Evolutionary conservation across 2,888 invertebrate species (phyloP).

Genomic region (Apoderus coryli): DNA sequence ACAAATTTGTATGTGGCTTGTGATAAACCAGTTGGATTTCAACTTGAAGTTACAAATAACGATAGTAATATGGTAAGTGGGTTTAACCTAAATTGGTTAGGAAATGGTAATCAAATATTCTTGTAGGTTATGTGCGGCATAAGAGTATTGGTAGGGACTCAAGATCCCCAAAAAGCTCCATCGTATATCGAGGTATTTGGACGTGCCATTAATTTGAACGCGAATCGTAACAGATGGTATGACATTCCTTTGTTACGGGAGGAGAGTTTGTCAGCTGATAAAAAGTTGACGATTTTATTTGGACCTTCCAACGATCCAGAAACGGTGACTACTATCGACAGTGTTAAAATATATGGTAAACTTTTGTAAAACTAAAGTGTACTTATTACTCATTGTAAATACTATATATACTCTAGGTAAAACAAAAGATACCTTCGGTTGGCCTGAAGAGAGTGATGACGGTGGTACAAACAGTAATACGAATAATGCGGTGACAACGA

Average conservation of each 20-base stretch:
- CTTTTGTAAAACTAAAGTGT: too few species aligned
- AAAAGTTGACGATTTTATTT: slow-evolving; percentile 70
- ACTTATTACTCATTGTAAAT: too few species aligned
- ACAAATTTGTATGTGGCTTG: slow-evolving; percentile 84
- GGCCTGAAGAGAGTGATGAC: slow-evolving; percentile 93
- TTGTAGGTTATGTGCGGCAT: slow-evolving; percentile 62
- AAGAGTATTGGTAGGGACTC: slow-evolving; percentile 72
- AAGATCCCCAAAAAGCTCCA: slow-evolving; percentile 65
- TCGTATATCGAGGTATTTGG: slow-evolving; percentile 47
- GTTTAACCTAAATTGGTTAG: too few species aligned
- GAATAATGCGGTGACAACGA: slow-evolving; percentile 15
- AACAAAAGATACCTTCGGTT: slow-evolving; percentile 89
- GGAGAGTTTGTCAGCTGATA: slow-evolving; percentile 84
- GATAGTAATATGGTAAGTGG: slow-evolving; percentile 77
- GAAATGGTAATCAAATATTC: too few species aligned
- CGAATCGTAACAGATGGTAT: slow-evolving; percentile 75
- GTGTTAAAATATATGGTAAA: slow-evolving; percentile 79
- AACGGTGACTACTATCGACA: slow-evolving; percentile 85
- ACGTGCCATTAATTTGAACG: slow-evolving; percentile 22
- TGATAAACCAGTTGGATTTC: slow-evolving; percentile 80
- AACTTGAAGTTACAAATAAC: slow-evolving; percentile 73
- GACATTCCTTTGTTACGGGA: slow-evolving; percentile 90
- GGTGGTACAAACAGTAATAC: slow-evolving; percentile 23
- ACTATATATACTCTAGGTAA: too few species aligned
- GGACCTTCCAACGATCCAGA: slow-evolving; percentile 77